These are phyloP conservation scores for Gopherus flavomarginatus DNA, from an alignment of 2,113 vertebrate genomes.

Conservation along the genomic window DNA sequence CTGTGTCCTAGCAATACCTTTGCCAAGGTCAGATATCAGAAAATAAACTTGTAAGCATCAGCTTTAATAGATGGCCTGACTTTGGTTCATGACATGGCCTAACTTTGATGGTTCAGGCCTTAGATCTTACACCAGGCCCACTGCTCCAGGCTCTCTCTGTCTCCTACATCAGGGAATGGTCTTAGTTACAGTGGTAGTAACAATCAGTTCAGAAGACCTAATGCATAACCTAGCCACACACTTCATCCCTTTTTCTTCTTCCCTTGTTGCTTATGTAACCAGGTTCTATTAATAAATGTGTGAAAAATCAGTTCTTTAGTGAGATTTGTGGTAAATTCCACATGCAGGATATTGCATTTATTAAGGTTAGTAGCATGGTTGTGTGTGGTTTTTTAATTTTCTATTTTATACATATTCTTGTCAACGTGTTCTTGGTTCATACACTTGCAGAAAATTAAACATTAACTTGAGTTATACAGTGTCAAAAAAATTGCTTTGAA, in stretches of 20 bases:
- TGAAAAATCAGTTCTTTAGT: not conserved
- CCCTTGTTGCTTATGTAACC: not conserved
- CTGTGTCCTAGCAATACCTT: not conserved
- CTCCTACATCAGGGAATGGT: not conserved
- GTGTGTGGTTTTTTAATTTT: not conserved
- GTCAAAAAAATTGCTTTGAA: not conserved
- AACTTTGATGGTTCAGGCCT: not conserved
- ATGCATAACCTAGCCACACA: not conserved
- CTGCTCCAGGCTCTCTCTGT: not conserved
- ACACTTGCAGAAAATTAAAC: not conserved
- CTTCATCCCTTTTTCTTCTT: not conserved
- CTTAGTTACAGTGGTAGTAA: not conserved
- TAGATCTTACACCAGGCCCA: not conserved
- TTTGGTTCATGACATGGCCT: not conserved
- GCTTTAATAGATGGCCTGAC: not conserved
- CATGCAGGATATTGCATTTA: not conserved
- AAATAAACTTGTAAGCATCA: not conserved
- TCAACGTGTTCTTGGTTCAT: not conserved
- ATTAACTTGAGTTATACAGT: not conserved
- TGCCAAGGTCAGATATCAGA: not conserved
- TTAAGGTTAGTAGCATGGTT: not conserved
- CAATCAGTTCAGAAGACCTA: not conserved
- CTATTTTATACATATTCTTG: accelerated
- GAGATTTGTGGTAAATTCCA: not conserved
- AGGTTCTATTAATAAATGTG: not conserved